Evolutionary conservation across 2,113 vertebrate species (phyloP).

Genomic region (Tonatia bakeri): DNA sequence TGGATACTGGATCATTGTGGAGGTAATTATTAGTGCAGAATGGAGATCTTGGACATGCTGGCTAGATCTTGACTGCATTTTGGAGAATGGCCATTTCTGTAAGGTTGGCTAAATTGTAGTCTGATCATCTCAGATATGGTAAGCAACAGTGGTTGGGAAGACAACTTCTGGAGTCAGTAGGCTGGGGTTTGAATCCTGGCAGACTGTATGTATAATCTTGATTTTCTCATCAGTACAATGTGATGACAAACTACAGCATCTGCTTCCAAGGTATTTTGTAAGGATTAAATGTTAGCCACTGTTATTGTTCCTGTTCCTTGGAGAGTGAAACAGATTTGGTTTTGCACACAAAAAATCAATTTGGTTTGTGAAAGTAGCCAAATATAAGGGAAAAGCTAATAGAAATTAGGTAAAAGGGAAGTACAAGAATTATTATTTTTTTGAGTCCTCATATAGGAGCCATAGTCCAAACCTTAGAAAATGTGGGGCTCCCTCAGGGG

Average conservation of each 20-base stretch:
- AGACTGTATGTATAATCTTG: background rate
- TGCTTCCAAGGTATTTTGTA: background rate
- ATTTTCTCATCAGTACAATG: conserved; percentile 8
- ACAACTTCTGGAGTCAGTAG: background rate
- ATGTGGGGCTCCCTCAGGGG: background rate
- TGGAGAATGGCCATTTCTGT: background rate
- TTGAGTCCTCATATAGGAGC: background rate
- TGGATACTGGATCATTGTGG: background rate
- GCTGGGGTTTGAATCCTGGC: background rate
- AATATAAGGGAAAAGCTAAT: background rate
- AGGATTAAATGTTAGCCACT: background rate
- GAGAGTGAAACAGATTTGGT: background rate
- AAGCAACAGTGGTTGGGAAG: background rate
- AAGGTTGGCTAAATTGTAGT: background rate
- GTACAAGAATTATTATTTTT: background rate
- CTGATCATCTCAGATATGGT: background rate
- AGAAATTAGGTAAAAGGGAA: background rate
- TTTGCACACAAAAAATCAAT: background rate
- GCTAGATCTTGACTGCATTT: background rate
- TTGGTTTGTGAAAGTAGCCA: background rate
- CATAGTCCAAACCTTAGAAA: background rate
- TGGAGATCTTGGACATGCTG: background rate
- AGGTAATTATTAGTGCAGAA: background rate
- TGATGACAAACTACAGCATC: background rate
- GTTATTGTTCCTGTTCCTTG: background rate